phyloP scores from a whole-genome alignment of 1,140 invertebrate species.

The Lutraria rhynchaena region DNA sequence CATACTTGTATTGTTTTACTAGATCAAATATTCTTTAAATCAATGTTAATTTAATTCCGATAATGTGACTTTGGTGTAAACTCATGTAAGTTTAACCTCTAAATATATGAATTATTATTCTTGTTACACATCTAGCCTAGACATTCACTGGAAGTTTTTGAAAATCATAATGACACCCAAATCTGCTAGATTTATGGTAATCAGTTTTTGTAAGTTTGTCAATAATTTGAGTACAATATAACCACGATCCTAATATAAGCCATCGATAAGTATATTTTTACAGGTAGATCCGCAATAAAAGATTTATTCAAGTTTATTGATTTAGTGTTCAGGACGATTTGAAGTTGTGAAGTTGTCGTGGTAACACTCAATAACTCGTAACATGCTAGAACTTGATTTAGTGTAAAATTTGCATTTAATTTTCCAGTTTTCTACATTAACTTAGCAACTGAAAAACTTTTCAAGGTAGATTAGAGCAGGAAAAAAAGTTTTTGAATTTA shows the following conservation, averaged over 20 bases:
- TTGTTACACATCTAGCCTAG: too few relatives aligned
- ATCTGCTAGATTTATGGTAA: slow-evolving; percentile 44
- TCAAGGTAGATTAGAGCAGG: neutral
- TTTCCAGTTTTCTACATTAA: slow-evolving; percentile 42
- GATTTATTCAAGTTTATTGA: slow-evolving; percentile 74
- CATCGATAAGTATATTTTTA: slow-evolving; percentile 62
- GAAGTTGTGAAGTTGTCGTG: slow-evolving; percentile 69
- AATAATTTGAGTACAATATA: slow-evolving; percentile 59
- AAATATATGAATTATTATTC: too few relatives aligned
- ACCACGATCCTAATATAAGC: slow-evolving; percentile 31
- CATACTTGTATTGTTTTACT: too few relatives aligned
- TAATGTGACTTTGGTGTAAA: too few relatives aligned
- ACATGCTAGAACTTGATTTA: slow-evolving; percentile 60
- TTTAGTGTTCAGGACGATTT: slow-evolving; percentile 48
- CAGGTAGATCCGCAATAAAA: slow-evolving; percentile 67
- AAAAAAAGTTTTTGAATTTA: slow-evolving; percentile 12
- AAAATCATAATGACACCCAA: slow-evolving; percentile 26
- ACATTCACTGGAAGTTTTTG: slow-evolving; percentile 10
- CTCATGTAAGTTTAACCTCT: too few relatives aligned
- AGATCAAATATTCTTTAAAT: too few relatives aligned
- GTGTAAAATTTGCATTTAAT: slow-evolving; percentile 48
- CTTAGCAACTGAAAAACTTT: slow-evolving; percentile 61
- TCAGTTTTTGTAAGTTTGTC: slow-evolving; percentile 52
- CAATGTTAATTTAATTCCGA: too few relatives aligned
- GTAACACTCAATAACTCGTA: slow-evolving; percentile 66